These are phyloP conservation scores for Manis pentadactyla DNA, from an alignment of 2,797 vertebrate genomes.

Conservation along the genomic window DNA sequence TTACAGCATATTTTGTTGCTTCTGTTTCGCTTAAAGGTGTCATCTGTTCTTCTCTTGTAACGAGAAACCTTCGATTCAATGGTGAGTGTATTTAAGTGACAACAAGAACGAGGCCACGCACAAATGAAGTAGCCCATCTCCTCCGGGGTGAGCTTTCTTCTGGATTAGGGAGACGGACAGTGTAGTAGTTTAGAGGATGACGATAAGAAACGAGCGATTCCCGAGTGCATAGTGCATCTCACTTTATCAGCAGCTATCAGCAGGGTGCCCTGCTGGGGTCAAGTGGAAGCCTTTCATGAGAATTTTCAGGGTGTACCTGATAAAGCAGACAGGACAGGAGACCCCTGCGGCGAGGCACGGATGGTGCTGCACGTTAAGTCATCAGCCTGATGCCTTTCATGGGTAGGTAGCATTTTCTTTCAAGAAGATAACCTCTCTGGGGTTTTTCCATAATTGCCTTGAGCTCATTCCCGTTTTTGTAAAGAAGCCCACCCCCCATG, in stretches of 20 bases:
- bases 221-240: fast-evolving
- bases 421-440: neutral
- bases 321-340: neutral
- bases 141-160: neutral
- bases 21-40: neutral
- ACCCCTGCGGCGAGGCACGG: neutral
- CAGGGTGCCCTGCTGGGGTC: neutral
- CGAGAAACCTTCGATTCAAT: neutral
- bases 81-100: neutral
- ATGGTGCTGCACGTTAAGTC: neutral
- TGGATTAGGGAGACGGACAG: neutral
- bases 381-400: neutral
- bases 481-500: neutral
- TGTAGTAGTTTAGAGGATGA: neutral
- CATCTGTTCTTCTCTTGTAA: neutral
- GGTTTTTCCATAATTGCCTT: neutral
- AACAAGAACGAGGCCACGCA: neutral
- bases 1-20: neutral
- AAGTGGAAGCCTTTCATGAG: neutral
- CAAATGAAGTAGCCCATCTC: constrained; percentile 10
- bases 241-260: neutral
- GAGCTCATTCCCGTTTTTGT: constrained; percentile 23
- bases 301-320: constrained; percentile 7
- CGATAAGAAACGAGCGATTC: neutral
- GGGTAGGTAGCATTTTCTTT: constrained; percentile 17